phyloP scores from a whole-genome alignment of 1,140 invertebrate genomes.

The Habropoda laboriosa region DNA sequence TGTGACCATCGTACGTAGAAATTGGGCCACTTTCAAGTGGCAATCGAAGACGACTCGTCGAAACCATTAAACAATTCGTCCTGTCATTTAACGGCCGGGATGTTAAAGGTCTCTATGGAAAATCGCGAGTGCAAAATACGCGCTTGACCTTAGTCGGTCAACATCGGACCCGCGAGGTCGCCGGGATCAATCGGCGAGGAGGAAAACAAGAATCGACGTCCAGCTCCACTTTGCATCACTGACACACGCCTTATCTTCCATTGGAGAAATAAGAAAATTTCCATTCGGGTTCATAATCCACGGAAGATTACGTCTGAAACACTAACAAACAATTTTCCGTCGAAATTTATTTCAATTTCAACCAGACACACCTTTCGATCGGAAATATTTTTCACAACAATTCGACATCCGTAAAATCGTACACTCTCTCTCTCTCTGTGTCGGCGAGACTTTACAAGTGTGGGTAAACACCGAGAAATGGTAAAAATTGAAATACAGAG shows the following conservation, averaged over 20 bases:
- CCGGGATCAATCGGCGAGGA: constrained; percentile 48
- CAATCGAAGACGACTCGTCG: not conserved
- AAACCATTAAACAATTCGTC: not conserved
- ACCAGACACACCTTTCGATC: no score
- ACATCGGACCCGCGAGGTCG: constrained; percentile 51
- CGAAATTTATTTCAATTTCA: no score
- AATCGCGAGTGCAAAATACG: constrained; percentile 47
- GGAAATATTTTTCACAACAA: no score
- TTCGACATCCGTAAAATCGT: no score
- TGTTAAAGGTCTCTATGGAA: constrained; percentile 8
- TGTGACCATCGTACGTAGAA: not conserved
- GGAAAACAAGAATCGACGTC: constrained; percentile 51
- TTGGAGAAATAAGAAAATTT: constrained; percentile 37
- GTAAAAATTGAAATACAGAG: no score
- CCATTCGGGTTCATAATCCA: constrained; percentile 16
- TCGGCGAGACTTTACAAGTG: no score
- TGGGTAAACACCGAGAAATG: no score
- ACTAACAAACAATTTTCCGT: not conserved
- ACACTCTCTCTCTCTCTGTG: no score
- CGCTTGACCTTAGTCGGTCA: constrained; percentile 58
- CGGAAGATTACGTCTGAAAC: not conserved
- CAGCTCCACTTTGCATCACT: constrained; percentile 19
- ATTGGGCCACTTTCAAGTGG: not conserved
- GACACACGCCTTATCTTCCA: constrained; percentile 3
- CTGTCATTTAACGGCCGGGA: not conserved